These are phyloP conservation scores for Drosophila grimshawi DNA, from an alignment of 1,140 invertebrate species.

Conservation along the genomic window DNA sequence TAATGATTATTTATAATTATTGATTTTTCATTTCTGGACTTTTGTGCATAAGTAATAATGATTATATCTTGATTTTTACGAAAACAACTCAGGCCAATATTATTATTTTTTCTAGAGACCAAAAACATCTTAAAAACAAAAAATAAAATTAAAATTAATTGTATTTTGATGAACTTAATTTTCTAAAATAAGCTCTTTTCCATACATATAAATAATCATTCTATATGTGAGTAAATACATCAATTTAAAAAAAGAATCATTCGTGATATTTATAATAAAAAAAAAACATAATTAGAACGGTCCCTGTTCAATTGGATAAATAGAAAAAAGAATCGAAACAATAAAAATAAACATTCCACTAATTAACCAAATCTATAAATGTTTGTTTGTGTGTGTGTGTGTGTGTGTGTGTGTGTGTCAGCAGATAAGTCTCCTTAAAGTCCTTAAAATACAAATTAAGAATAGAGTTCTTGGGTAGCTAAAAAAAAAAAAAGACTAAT, in stretches of 20 bases:
- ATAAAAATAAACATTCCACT: slow-evolving; percentile 17
- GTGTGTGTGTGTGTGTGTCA: neutral
- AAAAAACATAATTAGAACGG: neutral
- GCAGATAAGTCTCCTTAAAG: neutral
- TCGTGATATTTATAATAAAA: no score
- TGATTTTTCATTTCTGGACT: no score
- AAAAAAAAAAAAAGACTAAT: slow-evolving; percentile 7
- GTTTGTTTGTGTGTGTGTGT: slow-evolving; percentile 16
- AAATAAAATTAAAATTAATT: no score
- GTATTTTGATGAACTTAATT: no score
- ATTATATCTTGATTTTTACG: no score
- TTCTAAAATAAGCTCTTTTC: no score
- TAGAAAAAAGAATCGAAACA: slow-evolving; percentile 13
- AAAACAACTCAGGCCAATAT: no score
- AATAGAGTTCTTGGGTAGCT: slow-evolving; percentile 8
- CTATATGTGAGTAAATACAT: neutral
- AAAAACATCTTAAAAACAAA: no score
- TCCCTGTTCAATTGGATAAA: slow-evolving; percentile 1
- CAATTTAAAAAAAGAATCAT: no score
- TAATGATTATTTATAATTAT: no score
- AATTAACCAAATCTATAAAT: slow-evolving; percentile 1
- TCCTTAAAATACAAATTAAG: neutral
- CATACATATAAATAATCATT: neutral
- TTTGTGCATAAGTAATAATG: no score
- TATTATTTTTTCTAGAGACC: no score